Conservation (phyloP, 2,888 invertebrate genomes). For the Acrobasis suavella region DNA sequence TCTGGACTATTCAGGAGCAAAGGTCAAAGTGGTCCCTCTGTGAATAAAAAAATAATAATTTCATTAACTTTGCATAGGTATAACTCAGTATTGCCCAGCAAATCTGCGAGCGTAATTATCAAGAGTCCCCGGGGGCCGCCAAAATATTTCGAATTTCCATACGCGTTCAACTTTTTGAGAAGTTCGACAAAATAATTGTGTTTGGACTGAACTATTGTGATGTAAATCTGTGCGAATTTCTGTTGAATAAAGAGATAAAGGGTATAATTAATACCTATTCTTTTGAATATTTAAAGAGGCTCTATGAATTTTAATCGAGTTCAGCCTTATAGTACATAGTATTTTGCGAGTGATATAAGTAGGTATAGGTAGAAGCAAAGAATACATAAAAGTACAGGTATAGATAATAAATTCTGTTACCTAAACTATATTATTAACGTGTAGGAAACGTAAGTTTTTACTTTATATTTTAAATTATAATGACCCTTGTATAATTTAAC, state of each 20-base stretch:
- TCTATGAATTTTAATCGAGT: slow-evolving; percentile 1
- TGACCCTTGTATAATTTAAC: too few relatives aligned
- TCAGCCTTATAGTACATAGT: neutral
- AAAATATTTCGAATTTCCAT: slow-evolving; percentile 13
- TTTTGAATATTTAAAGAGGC: slow-evolving; percentile 3
- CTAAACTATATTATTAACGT: too few relatives aligned
- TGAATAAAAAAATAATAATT: neutral
- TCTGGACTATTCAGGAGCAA: neutral
- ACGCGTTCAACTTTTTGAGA: slow-evolving; percentile 7
- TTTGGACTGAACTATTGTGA: slow-evolving; percentile 12
- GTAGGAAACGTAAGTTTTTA: too few relatives aligned
- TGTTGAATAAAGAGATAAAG: neutral
- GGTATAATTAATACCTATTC: neutral
- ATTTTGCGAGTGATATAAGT: too few relatives aligned
- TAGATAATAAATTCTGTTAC: too few relatives aligned
- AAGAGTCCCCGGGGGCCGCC: neutral
- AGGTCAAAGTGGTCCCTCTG: neutral
- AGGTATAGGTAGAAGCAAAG: too few relatives aligned
- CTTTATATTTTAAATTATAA: too few relatives aligned
- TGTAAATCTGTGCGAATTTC: slow-evolving; percentile 8
- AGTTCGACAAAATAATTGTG: neutral
- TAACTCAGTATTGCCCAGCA: neutral
- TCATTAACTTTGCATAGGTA: neutral
- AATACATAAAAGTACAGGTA: too few relatives aligned
- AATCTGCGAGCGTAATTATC: slow-evolving; percentile 3